Percentiles rank a stretch among this genome's conserved stretches.
Conservation (phyloP, 2,113 vertebrate species). For the Onychostruthus taczanowskii region DNA sequence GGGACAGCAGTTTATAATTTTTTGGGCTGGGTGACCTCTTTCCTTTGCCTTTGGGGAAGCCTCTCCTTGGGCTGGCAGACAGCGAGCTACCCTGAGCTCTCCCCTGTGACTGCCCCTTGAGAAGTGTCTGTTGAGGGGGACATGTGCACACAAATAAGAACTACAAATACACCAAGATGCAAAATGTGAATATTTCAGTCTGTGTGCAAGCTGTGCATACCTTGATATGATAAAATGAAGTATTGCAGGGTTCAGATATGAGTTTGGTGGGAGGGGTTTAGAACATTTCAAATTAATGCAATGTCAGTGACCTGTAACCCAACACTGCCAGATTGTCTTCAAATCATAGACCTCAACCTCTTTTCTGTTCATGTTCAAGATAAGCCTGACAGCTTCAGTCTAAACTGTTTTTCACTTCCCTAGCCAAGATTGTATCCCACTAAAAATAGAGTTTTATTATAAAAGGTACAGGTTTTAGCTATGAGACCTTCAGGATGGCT, state of each 20-base stretch:
- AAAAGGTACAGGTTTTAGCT: neutral
- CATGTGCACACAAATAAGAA: accelerated
- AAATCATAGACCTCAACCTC: neutral
- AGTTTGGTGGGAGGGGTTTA: neutral
- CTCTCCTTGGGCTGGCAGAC: neutral
- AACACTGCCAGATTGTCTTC: neutral
- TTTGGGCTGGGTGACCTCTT: neutral
- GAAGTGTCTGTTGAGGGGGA: accelerated
- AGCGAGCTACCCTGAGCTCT: neutral
- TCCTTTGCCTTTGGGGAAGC: neutral
- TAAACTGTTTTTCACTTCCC: slow-evolving; percentile 1
- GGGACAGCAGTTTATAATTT: neutral
- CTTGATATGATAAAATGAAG: neutral
- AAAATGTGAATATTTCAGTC: neutral
- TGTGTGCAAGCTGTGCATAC: neutral
- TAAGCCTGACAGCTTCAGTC: neutral
- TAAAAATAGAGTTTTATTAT: slow-evolving; percentile 13
- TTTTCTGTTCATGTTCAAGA: neutral
- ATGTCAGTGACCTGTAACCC: neutral
- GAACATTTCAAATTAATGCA: neutral
- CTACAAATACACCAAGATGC: neutral
- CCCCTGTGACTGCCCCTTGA: accelerated
- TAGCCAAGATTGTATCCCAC: neutral
- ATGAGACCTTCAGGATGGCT: neutral
- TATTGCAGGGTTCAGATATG: neutral